These are phyloP conservation scores for Etheostoma spectabile DNA, from an alignment of 2,113 vertebrate genomes.

Conservation along the genomic window DNA sequence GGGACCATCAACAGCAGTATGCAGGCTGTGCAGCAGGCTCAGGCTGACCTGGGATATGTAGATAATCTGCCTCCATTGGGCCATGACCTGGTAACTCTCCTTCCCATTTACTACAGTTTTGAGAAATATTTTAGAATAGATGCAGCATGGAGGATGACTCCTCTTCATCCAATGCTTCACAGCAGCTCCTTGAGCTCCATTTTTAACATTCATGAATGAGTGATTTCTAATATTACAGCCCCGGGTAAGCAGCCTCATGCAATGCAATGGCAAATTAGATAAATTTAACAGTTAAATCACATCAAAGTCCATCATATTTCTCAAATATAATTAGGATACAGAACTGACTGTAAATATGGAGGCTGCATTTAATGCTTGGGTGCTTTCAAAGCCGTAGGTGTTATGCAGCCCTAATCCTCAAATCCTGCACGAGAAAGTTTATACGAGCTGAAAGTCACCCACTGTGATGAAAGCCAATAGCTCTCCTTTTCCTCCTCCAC, in stretches of 20 bases:
- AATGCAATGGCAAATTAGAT: conserved; percentile 25
- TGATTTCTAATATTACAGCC: conserved; percentile 24
- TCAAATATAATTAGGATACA: conserved; percentile 53
- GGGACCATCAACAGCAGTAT: conserved; percentile 98
- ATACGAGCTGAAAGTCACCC: conserved; percentile 60
- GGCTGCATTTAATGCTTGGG: conserved; percentile 53
- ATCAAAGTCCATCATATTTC: conserved; percentile 47
- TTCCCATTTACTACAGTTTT: neutral
- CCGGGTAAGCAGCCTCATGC: conserved; percentile 10
- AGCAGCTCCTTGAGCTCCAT: conserved; percentile 6
- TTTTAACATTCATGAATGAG: conserved; percentile 7
- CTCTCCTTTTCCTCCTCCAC: conserved; percentile 52
- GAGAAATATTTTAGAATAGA: conserved; percentile 12
- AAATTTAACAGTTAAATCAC: conserved; percentile 30
- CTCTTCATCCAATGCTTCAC: neutral
- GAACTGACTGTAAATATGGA: conserved; percentile 44
- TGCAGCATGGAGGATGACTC: neutral
- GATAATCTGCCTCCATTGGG: conserved; percentile 95
- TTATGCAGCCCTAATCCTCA: conserved; percentile 55
- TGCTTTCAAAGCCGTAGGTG: conserved; percentile 62
- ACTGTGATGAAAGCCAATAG: conserved; percentile 69
- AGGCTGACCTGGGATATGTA: conserved; percentile 92
- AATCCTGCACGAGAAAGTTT: conserved; percentile 64
- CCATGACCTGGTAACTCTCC: conserved; percentile 92
- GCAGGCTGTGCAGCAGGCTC: conserved; percentile 97